Conservation (phyloP, 2,888 invertebrate species). For the Ceratothoa steindachneri region DNA sequence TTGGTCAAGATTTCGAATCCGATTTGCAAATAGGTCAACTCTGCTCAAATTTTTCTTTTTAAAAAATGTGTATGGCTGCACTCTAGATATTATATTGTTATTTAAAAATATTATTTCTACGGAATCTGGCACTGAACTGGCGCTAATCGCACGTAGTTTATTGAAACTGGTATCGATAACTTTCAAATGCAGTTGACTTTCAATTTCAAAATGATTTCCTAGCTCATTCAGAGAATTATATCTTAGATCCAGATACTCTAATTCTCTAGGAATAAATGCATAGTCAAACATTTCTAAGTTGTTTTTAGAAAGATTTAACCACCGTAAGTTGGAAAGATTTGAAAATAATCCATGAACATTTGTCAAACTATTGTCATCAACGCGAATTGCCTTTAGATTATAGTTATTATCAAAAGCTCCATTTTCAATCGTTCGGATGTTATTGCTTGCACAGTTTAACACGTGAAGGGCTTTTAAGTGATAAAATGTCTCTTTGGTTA, state of each 20-base stretch:
- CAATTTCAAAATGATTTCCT: constrained; percentile 79
- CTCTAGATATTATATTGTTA: constrained; percentile 61
- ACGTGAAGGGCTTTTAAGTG: constrained; percentile 68
- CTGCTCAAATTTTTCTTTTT: constrained; percentile 68
- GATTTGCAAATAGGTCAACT: constrained; percentile 71
- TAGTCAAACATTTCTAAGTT: constrained; percentile 66
- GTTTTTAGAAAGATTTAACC: constrained; percentile 61
- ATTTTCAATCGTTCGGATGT: constrained; percentile 70
- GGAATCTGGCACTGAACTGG: constrained; percentile 75
- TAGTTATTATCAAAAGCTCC: constrained; percentile 73
- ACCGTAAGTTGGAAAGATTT: constrained; percentile 57
- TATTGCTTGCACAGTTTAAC: constrained; percentile 74
- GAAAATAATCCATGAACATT: constrained; percentile 75
- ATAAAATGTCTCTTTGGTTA: constrained; percentile 73
- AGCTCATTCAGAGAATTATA: constrained; percentile 75
- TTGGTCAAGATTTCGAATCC: constrained; percentile 67
- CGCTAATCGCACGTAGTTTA: constrained; percentile 72
- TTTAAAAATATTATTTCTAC: constrained; percentile 72
- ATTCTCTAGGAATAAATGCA: constrained; percentile 68
- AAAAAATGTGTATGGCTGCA: constrained; percentile 66
- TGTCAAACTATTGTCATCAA: constrained; percentile 75
- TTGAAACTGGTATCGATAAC: constrained; percentile 75
- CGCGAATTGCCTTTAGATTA: constrained; percentile 71
- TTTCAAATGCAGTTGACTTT: constrained; percentile 67
- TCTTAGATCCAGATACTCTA: constrained; percentile 77